A percentile compares a stretch with the other conserved stretches of the same genome.
Evolutionary conservation across 2,888 invertebrate species (phyloP).

Genomic region (Melinaea marsaeus): DNA sequence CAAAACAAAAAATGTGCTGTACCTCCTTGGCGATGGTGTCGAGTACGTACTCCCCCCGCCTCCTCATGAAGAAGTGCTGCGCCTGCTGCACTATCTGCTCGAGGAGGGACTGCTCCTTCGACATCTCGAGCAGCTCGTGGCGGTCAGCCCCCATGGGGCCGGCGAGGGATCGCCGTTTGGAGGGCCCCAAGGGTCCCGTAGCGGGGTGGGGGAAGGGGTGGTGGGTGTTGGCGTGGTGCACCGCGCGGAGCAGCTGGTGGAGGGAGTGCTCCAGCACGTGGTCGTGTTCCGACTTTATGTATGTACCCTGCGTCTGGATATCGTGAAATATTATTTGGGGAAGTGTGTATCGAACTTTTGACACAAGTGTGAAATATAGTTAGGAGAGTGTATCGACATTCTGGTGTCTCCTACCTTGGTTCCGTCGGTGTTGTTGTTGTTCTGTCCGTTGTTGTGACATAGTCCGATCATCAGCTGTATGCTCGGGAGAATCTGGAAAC

Average conservation of each 20-base stretch:
- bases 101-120: constrained; percentile 92
- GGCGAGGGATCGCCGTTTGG: constrained; percentile 92
- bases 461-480: constrained; percentile 94
- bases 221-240: constrained; percentile 94
- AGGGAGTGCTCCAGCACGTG: constrained; percentile 98
- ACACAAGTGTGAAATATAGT: background rate
- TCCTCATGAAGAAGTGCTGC: constrained; percentile 95
- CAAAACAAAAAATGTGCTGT: too few relatives aligned
- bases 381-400: background rate
- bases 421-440: constrained; percentile 56
- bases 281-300: constrained; percentile 87
- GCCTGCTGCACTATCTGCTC: constrained; percentile 98
- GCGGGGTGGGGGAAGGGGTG: constrained; percentile 97
- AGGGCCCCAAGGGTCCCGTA: constrained; percentile 95
- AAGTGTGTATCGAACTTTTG: too few relatives aligned
- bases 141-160: constrained; percentile 94
- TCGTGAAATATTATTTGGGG: too few relatives aligned
- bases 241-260: constrained; percentile 94
- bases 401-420: constrained; percentile 50
- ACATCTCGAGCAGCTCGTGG: constrained; percentile 92
- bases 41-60: constrained; percentile 93
- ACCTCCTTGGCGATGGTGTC: constrained; percentile 93
- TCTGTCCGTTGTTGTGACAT: constrained; percentile 86
- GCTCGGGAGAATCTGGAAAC: constrained; percentile 88
- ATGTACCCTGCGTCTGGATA: constrained; percentile 46